A percentile compares a stretch with the other conserved stretches of the same genome.
phyloP scores from a whole-genome alignment of 2,113 vertebrate species.

The Phasianus colchicus region DNA sequence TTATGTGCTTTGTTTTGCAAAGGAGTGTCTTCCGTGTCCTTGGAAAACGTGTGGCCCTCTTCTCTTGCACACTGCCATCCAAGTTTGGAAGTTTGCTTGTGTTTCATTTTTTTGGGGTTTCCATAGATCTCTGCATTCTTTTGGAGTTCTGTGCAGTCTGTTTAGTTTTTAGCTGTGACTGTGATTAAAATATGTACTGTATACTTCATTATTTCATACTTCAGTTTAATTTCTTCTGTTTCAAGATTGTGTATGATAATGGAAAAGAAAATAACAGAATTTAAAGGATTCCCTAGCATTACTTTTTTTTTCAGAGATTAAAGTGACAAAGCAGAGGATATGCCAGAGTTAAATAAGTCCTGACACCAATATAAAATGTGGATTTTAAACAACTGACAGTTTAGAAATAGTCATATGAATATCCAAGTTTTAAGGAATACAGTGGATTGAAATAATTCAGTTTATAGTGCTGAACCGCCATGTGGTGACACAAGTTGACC shows the following conservation, averaged over 20 bases:
- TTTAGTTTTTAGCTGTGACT: neutral
- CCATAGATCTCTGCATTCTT: neutral
- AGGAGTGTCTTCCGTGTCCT: neutral
- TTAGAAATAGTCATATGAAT: neutral
- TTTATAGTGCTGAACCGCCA: neutral
- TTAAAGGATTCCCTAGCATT: neutral
- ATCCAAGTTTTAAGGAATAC: neutral
- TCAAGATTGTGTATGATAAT: neutral
- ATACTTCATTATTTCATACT: neutral
- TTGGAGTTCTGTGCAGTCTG: rapidly evolving
- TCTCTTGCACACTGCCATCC: neutral
- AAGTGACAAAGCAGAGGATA: neutral
- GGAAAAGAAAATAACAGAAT: neutral
- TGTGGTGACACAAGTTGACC: neutral
- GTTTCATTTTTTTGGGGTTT: neutral
- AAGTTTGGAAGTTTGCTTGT: neutral
- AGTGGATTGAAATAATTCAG: neutral
- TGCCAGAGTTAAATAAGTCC: neutral
- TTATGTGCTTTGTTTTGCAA: neutral
- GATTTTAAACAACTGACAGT: neutral
- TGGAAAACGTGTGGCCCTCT: neutral
- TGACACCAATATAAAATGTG: neutral
- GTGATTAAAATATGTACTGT: neutral
- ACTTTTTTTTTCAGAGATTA: neutral
- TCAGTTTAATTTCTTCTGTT: neutral